Evolutionary conservation across 2,888 invertebrate species (phyloP).

Genomic region (Mantis religiosa): DNA sequence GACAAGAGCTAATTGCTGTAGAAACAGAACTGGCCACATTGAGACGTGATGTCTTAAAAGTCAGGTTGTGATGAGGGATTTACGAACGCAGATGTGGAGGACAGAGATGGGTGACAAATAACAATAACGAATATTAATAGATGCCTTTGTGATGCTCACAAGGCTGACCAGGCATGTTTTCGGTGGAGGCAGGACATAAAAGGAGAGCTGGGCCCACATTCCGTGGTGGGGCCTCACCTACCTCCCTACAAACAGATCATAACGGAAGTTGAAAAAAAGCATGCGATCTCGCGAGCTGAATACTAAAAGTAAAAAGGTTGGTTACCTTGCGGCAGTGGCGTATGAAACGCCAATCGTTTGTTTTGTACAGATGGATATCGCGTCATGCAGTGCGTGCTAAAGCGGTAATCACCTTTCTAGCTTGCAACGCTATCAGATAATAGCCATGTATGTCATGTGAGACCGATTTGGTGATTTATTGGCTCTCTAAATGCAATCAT

Average conservation of each 20-base stretch:
- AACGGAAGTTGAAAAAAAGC: not conserved
- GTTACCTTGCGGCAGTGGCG: not conserved
- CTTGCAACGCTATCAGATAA: not conserved
- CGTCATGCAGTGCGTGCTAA: not conserved
- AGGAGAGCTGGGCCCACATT: not conserved
- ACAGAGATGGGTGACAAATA: not conserved
- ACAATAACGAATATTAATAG: not conserved
- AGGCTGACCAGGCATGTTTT: not conserved
- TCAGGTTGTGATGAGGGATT: no score
- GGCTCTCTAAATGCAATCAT: no score
- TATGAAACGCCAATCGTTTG: not conserved
- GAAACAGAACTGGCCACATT: no score
- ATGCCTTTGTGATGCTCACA: not conserved
- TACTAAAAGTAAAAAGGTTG: not conserved
- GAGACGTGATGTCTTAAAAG: no score
- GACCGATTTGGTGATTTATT: not conserved
- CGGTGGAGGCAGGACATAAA: not conserved
- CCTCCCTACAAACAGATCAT: not conserved
- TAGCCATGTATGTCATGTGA: not conserved
- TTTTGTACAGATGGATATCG: not conserved
- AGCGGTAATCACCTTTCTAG: not conserved
- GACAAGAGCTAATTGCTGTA: no score
- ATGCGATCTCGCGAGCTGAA: not conserved
- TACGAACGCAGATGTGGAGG: not conserved
- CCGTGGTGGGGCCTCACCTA: not conserved